Percentiles rank a stretch among this genome's conserved stretches.
phyloP scores from a whole-genome alignment of 2,888 invertebrate species.

The Orchestes rusci region DNA sequence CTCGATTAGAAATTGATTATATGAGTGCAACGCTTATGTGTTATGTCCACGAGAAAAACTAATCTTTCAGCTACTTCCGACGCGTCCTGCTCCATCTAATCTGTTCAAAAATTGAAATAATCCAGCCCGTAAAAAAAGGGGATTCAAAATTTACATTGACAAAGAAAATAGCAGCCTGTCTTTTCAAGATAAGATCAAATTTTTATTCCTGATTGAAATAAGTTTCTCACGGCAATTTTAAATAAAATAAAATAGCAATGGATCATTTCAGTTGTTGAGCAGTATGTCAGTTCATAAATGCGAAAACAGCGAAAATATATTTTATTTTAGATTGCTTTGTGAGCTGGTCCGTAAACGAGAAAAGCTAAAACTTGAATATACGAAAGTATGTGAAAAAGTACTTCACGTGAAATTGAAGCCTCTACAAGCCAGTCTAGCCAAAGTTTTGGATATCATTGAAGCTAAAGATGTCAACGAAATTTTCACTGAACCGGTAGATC shows the following conservation, averaged over 20 bases:
- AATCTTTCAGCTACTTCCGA: no score
- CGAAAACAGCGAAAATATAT: not conserved
- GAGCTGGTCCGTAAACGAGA: conserved; percentile 94
- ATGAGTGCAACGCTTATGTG: no score
- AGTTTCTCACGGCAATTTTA: no score
- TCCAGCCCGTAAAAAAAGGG: no score
- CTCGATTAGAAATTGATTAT: no score
- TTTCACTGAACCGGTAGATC: conserved; percentile 89
- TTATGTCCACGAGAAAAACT: no score
- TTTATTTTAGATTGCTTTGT: conserved; percentile 61
- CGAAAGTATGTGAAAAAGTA: conserved; percentile 73
- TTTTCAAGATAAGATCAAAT: no score
- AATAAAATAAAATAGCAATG: conserved; percentile 1
- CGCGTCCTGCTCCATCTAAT: no score
- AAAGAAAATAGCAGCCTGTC: no score
- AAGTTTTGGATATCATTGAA: conserved; percentile 69
- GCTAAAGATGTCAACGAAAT: conserved; percentile 78
- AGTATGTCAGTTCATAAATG: not conserved
- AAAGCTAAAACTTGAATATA: conserved; percentile 83
- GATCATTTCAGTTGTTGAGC: not conserved
- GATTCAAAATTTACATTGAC: no score
- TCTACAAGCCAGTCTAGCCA: conserved; percentile 67
- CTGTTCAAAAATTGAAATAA: no score
- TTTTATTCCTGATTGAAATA: no score
- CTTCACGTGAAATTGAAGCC: conserved; percentile 77